Conservation (phyloP, 2,113 vertebrate species). For the Proteles cristata region DNA sequence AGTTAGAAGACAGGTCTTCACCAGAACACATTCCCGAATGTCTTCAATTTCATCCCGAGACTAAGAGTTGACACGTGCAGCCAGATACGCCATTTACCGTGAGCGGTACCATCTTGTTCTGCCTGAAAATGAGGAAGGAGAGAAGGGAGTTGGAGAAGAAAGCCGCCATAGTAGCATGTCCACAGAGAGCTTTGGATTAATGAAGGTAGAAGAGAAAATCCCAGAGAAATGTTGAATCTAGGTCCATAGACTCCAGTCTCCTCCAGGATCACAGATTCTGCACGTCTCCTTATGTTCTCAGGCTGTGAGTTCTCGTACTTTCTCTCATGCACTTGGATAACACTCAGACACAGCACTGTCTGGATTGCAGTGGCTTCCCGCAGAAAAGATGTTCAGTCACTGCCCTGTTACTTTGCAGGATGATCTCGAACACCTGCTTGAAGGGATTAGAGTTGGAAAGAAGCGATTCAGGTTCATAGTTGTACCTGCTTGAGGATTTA, state of each 20-base stretch:
- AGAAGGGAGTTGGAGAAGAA: not conserved
- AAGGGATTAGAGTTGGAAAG: not conserved
- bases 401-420: not conserved
- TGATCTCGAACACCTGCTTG: not conserved
- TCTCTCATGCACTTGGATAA: not conserved
- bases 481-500: not conserved
- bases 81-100: not conserved
- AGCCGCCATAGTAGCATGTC: not conserved
- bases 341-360: not conserved
- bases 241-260: not conserved
- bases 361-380: not conserved
- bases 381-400: not conserved
- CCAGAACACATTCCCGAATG: not conserved
- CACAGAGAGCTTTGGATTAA: not conserved
- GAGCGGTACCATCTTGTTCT: not conserved
- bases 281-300: fast-evolving
- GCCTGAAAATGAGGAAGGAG: not conserved
- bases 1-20: not conserved
- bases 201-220: not conserved
- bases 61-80: not conserved
- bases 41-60: not conserved
- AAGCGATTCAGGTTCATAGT: not conserved
- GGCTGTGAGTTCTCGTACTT: not conserved
- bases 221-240: not conserved
- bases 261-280: not conserved